Evolutionary conservation across 2,113 vertebrate species (phyloP), one percentile per base, ranked within the genome.

Genomic region (Cryptomyrus ogoouensis): DNA sequence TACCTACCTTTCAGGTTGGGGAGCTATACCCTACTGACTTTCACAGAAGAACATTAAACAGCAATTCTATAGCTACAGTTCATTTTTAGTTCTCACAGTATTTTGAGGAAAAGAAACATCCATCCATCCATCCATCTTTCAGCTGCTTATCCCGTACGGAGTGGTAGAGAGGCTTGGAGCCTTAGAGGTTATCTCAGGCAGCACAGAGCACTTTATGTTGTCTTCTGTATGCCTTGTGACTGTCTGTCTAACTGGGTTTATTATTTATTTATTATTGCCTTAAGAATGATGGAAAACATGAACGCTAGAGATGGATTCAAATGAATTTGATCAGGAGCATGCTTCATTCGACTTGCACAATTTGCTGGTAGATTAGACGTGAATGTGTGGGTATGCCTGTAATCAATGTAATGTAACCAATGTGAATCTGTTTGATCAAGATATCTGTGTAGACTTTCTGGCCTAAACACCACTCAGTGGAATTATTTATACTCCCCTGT

Each of bases 41-140:
- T 87, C 88, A 85, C 83, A 91, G 83, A 90, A 70, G 35, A 87
- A 89, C 91, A 91, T 92, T 90, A 92, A 93, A 93, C 13, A 90
- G 39, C 49, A 89, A 89, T 47, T 66, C 89, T 74, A 84, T 42
- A 90, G 27, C 56, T 86, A 90, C 89, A 84, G 80, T 62, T 91
- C 92, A 89, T 62, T 66, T 66, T 66, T n/a, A 46, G 58, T 91
- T 89, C 90, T 87, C 88, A 87, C 66, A 77, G 52, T 35, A 87
- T 92, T 91, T 91, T 91, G 49, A 87, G 88, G 88, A 52, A 88
- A 62, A 83, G 83, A 90, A 91, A 91, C 90, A 92, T 49, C 12
- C 56, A 62, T 62, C 58, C 8, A 74, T 74, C 70, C 70, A 77
- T 77, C 70, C 15, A 77, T 77, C 70, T 66, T 66, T 66, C 70